Base-by-base conservation (phyloP, 2,797 vertebrate genomes). In the Gymnodraco acuticeps region DNA sequence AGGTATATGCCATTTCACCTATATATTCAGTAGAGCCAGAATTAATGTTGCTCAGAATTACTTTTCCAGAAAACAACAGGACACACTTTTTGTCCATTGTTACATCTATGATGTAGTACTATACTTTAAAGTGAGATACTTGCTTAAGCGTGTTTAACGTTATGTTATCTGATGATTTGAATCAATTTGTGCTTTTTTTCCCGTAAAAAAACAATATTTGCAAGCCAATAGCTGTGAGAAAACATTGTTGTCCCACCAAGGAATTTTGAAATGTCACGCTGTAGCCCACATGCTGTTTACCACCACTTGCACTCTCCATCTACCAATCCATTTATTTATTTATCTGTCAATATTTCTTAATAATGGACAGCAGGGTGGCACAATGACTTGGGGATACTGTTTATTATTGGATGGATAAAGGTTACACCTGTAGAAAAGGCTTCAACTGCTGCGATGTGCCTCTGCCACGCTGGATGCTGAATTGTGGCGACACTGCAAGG, bases 221-320 rank as follows among this genome's bases (percentile, higher is more conserved):
- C 33, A 42, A 14, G 31, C 19, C 80, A 62, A 62, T n/a, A 43
- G 48, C 64, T 64, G 54, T 68, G 53, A 70, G 48, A 70, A 61
- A 72, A 61, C 45, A 61, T 38, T 70, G 47, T 56, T 20, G 43
- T 64, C 43, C 47, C 58, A 77, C 51, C 42, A 51, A 70, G 46
- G 47, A 80, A 85, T 75, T 38, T 10, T 56, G 27, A 48, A 50
- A 23, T 47, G 68, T 47, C 73, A 51, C 3, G 14, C 67, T 82
- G 69, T 70, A 59, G 55, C 64, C 68, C 84, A 67, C 78, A 80
- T 48, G 79, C 87, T 77, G 73, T 73, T 73, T 61, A 55, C 54
- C 72, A 53, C 46, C 58, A 66, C 46, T 53, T 62, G 48, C 55
- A 53, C 67, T 85, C 73, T 71, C 10, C n/a, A n/a, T 73, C 54